Conservation (phyloP, 2,797 vertebrate genomes). For the Trematomus bernacchii region DNA sequence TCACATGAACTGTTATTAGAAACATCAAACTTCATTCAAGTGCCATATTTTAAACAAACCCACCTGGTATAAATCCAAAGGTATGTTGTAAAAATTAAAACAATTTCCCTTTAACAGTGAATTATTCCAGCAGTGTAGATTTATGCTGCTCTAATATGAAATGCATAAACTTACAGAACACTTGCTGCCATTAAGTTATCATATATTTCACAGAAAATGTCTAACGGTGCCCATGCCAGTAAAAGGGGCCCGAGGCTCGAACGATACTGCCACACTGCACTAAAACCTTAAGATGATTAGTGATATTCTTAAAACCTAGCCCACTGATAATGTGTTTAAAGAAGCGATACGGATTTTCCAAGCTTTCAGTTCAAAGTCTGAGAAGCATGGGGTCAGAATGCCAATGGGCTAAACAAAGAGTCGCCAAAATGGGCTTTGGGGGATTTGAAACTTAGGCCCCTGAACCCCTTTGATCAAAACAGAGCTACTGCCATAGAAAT, state of each 20-base stretch:
- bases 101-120: background rate
- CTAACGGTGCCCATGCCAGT: slow-evolving; percentile 66
- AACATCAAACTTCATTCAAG: slow-evolving; percentile 2
- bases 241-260: slow-evolving; percentile 76
- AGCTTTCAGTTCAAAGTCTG: slow-evolving; percentile 89
- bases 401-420: slow-evolving; percentile 89
- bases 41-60: slow-evolving; percentile 8
- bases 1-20: background rate
- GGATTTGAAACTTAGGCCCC: slow-evolving; percentile 86
- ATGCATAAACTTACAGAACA: slow-evolving; percentile 27
- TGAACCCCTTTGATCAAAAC: slow-evolving; percentile 87
- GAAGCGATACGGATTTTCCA: slow-evolving; percentile 87
- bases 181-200: slow-evolving; percentile 36
- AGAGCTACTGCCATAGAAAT: slow-evolving; percentile 79
- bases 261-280: slow-evolving; percentile 81
- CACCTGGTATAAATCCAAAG: background rate
- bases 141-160: slow-evolving; percentile 13
- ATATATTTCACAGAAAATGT: slow-evolving; percentile 52
- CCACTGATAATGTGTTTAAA: slow-evolving; percentile 90
- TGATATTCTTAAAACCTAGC: slow-evolving; percentile 88
- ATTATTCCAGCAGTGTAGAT: background rate
- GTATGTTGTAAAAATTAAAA: background rate
- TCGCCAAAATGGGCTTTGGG: slow-evolving; percentile 86
- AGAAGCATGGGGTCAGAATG: slow-evolving; percentile 88
- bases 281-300: slow-evolving; percentile 90